Base-by-base conservation (phyloP, 2,113 vertebrate species). In the Anarrhichthys ocellatus region DNA sequence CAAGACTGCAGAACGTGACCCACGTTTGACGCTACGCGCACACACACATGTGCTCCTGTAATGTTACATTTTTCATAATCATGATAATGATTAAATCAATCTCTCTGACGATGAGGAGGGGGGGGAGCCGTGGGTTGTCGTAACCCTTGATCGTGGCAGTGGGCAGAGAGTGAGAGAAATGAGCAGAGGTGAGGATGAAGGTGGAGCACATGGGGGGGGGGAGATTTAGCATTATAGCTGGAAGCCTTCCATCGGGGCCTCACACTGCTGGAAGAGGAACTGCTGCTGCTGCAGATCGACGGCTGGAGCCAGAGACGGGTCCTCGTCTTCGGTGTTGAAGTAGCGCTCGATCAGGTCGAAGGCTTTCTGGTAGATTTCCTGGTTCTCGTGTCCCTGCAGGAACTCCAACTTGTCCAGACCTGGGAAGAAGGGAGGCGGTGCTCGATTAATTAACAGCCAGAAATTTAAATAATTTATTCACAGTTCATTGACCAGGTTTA, bases 341-440 rank as follows among this genome's bases (percentile, higher is more conserved):
- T 99, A 99, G 94, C 97, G 98, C 95, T 99, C 98, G 38, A 99
- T 98, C 91, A 99, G 94, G 91, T 99, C 98, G 79, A 99, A 99
- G 44, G 98, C 98, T 89, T 99, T 99, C 94, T 99, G 98, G 91
- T 99, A 99, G 92, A 99, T 98, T 91, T 99, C 98, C 94, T 99
- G 98, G 94, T 99, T 99, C 94, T 99, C 97, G 36, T 99, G 98
- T 79, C 97, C 96, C 91, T 99, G 98, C 81, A 99, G 94, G 91
- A 99, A 99, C 92, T 99, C 98, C 64, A 99, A 96, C 93, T 99
- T 99, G 94, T 99, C 98, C 91, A 99, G 91, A 77, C 98, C 98
- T 99, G 90, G 69, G 44, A 66, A 27, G 38, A 52, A 72, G 27
- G 61, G 9, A 50, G 10, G 9, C 9, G 54, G 17, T 13, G 24